Conservation (phyloP, 1,140 invertebrate genomes). For the Drosophila biarmipes region DNA sequence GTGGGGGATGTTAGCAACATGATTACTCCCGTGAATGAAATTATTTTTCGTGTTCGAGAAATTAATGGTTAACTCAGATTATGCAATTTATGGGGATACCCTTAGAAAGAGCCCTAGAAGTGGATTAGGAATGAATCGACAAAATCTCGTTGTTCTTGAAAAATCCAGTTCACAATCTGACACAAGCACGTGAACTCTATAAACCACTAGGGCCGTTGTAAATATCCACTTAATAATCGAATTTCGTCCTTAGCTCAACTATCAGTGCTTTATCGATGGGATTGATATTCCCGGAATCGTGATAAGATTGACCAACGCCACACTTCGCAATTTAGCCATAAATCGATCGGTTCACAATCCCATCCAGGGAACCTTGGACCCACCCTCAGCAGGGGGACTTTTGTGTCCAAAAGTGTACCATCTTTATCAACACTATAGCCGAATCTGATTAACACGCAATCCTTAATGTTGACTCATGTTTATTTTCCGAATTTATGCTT, state of each 20-base stretch:
- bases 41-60: no score
- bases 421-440: not conserved
- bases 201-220: conserved; percentile 17
- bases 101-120: not conserved
- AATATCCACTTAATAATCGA: conserved; percentile 34
- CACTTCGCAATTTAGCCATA: conserved; percentile 21
- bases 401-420: not conserved
- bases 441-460: not conserved
- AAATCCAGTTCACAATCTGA: not conserved
- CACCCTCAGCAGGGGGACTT: not conserved
- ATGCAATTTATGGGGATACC: no score
- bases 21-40: no score
- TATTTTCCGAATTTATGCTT: conserved; percentile 11
- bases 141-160: conserved; percentile 10
- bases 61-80: no score
- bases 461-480: conserved; percentile 16
- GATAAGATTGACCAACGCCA: conserved; percentile 38
- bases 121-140: not conserved
- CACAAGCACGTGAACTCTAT: conserved; percentile 28
- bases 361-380: conserved; percentile 7
- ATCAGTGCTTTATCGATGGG: conserved; percentile 22
- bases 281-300: conserved; percentile 11
- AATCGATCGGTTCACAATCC: conserved; percentile 30
- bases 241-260: conserved; percentile 20
- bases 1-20: no score